Conservation (phyloP, 1,140 invertebrate genomes). For the Eriosoma lanigerum region DNA sequence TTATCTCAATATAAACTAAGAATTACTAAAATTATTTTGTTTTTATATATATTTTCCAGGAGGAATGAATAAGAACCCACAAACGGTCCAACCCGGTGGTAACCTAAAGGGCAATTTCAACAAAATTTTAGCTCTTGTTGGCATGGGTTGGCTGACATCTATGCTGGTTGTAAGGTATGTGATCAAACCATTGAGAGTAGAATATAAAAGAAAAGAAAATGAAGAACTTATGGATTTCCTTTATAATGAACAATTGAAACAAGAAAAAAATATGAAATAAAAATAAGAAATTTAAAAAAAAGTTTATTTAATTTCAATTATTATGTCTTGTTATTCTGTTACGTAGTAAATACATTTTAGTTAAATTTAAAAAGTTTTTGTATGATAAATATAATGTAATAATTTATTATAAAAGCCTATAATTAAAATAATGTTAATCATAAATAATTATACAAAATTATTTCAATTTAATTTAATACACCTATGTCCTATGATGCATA, state of each 20-base stretch:
- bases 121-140: constrained; percentile 7
- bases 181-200: not conserved
- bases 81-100: not conserved
- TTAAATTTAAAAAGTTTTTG: no score
- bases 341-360: constrained; percentile 23
- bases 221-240: not conserved
- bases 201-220: not conserved
- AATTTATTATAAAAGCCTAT: no score
- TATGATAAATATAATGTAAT: no score
- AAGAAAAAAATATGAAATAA: not conserved
- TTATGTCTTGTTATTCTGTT: not conserved
- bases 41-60: not conserved
- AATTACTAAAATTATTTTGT: no score
- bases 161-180: constrained; percentile 6
- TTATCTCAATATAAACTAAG: no score
- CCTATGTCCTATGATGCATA: no score
- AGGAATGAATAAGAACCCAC: constrained; percentile 13
- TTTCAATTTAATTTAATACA: no score
- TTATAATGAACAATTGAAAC: constrained; percentile 10
- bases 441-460: no score
- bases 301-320: no score
- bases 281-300: not conserved
- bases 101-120: not conserved
- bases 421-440: no score
- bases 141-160: constrained; percentile 4